phyloP scores from a whole-genome alignment of 2,888 invertebrate species.

The Dasysyrphus tricinctus region DNA sequence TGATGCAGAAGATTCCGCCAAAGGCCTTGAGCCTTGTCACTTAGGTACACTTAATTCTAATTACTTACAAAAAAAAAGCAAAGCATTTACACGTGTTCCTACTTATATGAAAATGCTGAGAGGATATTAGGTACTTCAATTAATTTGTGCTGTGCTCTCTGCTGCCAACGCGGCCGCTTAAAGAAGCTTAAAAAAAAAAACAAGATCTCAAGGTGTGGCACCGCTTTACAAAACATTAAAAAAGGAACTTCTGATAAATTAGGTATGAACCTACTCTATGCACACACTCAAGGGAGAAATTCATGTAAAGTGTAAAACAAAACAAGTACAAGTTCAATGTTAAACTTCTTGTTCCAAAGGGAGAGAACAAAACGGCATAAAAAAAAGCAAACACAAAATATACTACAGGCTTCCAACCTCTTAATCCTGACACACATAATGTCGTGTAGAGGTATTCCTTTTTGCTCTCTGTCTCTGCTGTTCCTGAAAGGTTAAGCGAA shows the following conservation, averaged over 20 bases:
- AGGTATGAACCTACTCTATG: constrained; percentile 33
- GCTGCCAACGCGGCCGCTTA: not conserved
- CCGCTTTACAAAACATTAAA: constrained; percentile 6
- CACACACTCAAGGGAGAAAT: constrained; percentile 48
- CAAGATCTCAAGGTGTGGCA: constrained; percentile 22
- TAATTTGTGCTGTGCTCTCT: constrained; percentile 46
- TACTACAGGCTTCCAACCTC: constrained; percentile 37
- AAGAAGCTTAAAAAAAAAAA: not conserved
- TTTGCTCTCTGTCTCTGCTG: not conserved
- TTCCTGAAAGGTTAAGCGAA: constrained; percentile 66
- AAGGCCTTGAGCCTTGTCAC: constrained; percentile 19
- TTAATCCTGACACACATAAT: constrained; percentile 58
- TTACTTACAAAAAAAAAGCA: constrained; percentile 6
- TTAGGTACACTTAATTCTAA: constrained; percentile 47
- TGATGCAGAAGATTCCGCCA: not conserved
- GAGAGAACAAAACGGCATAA: not conserved
- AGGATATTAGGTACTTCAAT: constrained; percentile 54
- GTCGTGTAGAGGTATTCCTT: constrained; percentile 31
- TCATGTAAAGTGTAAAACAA: constrained; percentile 41
- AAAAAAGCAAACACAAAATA: not conserved
- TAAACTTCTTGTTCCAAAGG: constrained; percentile 36
- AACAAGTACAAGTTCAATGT: constrained; percentile 57
- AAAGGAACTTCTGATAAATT: constrained; percentile 55
- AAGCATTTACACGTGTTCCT: constrained; percentile 36
- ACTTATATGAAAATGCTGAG: constrained; percentile 22